Percentiles rank a stretch among this genome's conserved stretches.
phyloP scores from a whole-genome alignment of 2,797 vertebrate species.

The Vipera ursinii region DNA sequence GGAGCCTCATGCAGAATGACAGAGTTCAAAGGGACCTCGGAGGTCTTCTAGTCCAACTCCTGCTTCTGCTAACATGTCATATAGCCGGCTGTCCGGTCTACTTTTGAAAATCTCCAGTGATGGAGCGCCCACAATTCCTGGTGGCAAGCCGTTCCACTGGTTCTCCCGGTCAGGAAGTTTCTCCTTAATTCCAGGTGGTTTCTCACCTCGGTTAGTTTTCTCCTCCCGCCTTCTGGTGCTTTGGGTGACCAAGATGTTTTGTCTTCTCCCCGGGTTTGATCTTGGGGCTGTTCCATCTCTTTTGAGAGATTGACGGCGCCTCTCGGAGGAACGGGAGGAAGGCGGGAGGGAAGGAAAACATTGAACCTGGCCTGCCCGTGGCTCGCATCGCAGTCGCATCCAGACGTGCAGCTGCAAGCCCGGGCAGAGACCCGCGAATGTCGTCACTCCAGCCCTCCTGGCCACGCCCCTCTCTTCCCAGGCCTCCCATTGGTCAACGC shows the following conservation, averaged over 20 bases:
- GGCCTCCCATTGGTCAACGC: neutral
- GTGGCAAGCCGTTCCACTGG: too few relatives aligned
- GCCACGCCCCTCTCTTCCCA: neutral
- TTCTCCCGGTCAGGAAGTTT: neutral
- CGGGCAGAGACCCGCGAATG: neutral
- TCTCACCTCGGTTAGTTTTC: neutral
- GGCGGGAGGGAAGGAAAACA: accelerated
- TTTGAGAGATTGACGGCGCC: too few relatives aligned
- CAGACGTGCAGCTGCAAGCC: neutral
- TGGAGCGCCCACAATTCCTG: too few relatives aligned
- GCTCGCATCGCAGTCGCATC: neutral
- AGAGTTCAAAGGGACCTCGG: neutral
- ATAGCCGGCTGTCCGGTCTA: too few relatives aligned
- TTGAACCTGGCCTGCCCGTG: neutral
- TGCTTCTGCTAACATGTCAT: too few relatives aligned
- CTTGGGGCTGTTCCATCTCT: too few relatives aligned
- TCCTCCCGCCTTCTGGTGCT: too few relatives aligned
- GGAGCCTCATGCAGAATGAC: too few relatives aligned
- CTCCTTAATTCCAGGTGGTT: neutral
- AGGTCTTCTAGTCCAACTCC: neutral
- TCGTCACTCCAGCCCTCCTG: neutral
- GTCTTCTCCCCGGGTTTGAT: too few relatives aligned
- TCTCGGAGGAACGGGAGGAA: too few relatives aligned
- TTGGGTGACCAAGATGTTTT: neutral
- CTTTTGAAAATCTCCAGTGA: too few relatives aligned